Percentiles rank a stretch among this genome's conserved stretches.
phyloP scores from a whole-genome alignment of 1,140 invertebrate genomes.

The Pissodes strobi region DNA sequence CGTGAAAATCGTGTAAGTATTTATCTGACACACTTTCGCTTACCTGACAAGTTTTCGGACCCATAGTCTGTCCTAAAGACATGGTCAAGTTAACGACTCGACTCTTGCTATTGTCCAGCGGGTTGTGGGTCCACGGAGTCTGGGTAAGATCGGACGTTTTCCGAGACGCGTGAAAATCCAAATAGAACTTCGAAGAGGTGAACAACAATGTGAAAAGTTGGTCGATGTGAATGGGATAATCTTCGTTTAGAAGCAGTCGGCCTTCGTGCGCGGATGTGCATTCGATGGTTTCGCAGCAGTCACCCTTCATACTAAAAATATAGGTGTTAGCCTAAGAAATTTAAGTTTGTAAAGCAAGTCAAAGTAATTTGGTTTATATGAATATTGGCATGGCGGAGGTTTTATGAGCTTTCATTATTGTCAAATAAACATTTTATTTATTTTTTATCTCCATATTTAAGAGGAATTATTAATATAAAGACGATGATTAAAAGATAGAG shows the following conservation, averaged over 20 bases:
- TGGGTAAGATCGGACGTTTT: constrained; percentile 76
- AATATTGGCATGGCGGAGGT: too few relatives aligned
- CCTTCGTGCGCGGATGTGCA: constrained; percentile 79
- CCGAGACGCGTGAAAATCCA: constrained; percentile 77
- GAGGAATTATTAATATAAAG: too few relatives aligned
- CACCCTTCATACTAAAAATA: constrained; percentile 6
- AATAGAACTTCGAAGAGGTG: constrained; percentile 88
- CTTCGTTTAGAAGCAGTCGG: constrained; percentile 71
- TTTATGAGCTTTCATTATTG: too few relatives aligned
- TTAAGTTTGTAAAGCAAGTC: neutral
- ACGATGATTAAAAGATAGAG: too few relatives aligned
- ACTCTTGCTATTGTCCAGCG: constrained; percentile 71
- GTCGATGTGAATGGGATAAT: constrained; percentile 82
- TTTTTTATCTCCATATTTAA: too few relatives aligned
- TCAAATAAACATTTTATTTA: too few relatives aligned
- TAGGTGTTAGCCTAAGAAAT: neutral
- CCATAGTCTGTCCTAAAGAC: constrained; percentile 78
- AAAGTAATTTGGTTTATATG: neutral
- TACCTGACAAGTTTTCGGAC: constrained; percentile 86
- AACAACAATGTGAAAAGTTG: constrained; percentile 90
- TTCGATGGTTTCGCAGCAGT: neutral
- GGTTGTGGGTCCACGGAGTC: constrained; percentile 73
- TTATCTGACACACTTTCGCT: too few relatives aligned
- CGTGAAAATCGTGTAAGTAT: too few relatives aligned
- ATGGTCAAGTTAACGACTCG: constrained; percentile 81